Percentiles rank a stretch among this genome's conserved stretches.
These are phyloP conservation scores for Pavo muticus DNA, from an alignment of 2,113 vertebrate species.

Conservation along the genomic window DNA sequence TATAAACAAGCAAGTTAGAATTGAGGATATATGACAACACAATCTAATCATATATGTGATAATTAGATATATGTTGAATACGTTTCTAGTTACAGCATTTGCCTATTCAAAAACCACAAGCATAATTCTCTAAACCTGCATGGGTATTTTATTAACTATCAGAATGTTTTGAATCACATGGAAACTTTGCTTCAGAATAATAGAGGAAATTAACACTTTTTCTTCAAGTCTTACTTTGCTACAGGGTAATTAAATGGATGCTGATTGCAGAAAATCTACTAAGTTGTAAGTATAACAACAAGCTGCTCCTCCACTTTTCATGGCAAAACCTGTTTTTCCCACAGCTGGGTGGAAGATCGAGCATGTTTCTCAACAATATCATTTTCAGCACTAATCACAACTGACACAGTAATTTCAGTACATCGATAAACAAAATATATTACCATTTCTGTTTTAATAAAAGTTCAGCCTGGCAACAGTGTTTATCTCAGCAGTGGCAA, in stretches of 20 bases:
- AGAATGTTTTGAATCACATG: background rate
- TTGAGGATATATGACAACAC: background rate
- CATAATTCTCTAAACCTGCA: background rate
- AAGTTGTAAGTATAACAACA: background rate
- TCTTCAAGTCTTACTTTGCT: background rate
- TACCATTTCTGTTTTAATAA: background rate
- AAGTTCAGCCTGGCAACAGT: background rate
- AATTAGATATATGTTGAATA: background rate
- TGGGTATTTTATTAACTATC: background rate
- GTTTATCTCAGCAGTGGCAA: background rate
- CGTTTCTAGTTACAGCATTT: background rate
- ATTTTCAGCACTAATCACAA: slow-evolving; percentile 6
- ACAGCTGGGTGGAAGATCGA: background rate
- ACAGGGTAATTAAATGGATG: background rate
- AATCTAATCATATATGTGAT: no score
- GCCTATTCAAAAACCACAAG: background rate
- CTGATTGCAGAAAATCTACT: background rate
- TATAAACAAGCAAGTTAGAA: background rate
- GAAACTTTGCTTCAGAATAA: background rate
- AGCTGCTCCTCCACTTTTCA: background rate
- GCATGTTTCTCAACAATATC: background rate
- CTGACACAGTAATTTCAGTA: background rate
- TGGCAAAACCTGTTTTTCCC: background rate
- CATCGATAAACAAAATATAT: background rate
- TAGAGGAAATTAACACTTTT: background rate